Percentiles rank a stretch among this genome's conserved stretches.
Conservation (phyloP, 2,113 vertebrate species). For the Falco punctatus region DNA sequence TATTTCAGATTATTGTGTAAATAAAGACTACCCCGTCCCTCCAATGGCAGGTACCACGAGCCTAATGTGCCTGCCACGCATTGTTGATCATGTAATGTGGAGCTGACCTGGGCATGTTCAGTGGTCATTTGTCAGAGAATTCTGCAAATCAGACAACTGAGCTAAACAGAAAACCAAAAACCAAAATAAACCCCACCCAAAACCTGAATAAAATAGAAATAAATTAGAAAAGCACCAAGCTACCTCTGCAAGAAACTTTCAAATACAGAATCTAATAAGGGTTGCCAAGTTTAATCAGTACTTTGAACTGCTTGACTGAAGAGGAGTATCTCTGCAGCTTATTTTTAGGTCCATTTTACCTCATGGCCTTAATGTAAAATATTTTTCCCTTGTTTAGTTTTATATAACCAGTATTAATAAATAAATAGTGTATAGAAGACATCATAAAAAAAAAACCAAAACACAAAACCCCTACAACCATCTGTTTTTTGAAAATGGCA, state of each 20-base stretch:
- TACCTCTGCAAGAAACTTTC: background rate
- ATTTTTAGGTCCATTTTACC: background rate
- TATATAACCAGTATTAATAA: conserved; percentile 28
- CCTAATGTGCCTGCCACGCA: background rate
- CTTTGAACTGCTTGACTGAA: background rate
- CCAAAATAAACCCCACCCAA: background rate
- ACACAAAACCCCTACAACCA: background rate
- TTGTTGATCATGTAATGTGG: background rate
- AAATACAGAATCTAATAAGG: background rate
- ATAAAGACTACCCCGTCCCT: background rate
- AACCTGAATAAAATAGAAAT: background rate
- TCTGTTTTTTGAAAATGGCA: conserved; percentile 7
- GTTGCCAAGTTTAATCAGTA: background rate
- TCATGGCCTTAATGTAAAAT: background rate
- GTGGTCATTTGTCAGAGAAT: background rate
- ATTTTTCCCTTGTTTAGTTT: background rate
- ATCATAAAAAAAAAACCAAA: background rate
- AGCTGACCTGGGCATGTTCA: background rate
- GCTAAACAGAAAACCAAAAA: background rate
- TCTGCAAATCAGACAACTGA: background rate
- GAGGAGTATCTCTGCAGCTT: background rate
- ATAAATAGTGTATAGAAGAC: background rate
- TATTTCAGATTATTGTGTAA: background rate
- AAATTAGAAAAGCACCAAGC: background rate
- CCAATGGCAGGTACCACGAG: background rate